Evolutionary conservation across 2,888 invertebrate species (phyloP), one percentile per base, ranked within the genome.

Genomic region (Aethes cnicana): DNA sequence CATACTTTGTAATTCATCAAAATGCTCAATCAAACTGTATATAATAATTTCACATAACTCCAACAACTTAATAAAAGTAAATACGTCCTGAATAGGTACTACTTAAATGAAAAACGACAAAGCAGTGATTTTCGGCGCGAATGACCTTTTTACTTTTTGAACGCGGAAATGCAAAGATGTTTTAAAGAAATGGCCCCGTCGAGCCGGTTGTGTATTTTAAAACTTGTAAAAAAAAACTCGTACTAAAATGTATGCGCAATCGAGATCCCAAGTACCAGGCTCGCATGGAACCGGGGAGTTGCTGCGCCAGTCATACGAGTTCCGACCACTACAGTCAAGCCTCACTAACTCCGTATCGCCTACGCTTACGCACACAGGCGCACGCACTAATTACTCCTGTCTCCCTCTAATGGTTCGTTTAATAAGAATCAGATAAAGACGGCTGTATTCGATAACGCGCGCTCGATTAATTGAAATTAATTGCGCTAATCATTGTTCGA

Each of bases 201-300:
- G 68, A 80, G 76, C 87, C 77, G 84, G 86, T 86, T 82, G 66
- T 60, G 74, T 84, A 81, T 84, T 84, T 84, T 83, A 77, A 83
- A 79, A 73, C 64, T 59, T 57, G 55, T 66, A 73, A 77, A 84
- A 84, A 74, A 84, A 82, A 85, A 81, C 77, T 77, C 54, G 81
- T 75, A 85, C 74, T 81, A 78, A 88, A 86, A 85, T 84, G 81
- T 84, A 86, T 83, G 86, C 82, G 82, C 83, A 81, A 84, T 83
- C 82, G 75, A 85, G 84, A 81, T 77, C 69, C 72, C 63, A 76
- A 68, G 76, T 84, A 89, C 87, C 81, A 86, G 85, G 88, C 62
- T 66, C 61, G 62, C 82, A 89, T 81, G 78, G 75, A 61, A 59
- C 59, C 63, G 58, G 62, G 72, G 69, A 79, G 80, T 68, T 68